These are phyloP conservation scores for Oryzias melastigma DNA, from an alignment of 2,113 vertebrate genomes.

Conservation along the genomic window DNA sequence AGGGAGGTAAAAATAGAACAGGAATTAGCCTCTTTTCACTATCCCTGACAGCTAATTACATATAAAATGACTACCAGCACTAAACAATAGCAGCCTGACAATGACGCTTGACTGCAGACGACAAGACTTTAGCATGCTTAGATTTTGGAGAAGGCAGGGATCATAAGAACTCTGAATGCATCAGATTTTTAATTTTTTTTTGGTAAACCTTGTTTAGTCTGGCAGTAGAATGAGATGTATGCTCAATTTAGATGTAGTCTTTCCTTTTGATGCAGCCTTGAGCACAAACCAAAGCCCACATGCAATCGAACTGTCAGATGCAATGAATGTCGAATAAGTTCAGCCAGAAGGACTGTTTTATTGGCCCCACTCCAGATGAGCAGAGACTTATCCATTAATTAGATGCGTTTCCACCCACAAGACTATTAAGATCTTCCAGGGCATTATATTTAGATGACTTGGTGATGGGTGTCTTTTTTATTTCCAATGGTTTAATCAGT, in stretches of 20 bases:
- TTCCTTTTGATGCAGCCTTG: constrained; percentile 42
- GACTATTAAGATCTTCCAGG: constrained; percentile 24
- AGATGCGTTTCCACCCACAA: constrained; percentile 37
- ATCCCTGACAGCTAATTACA: constrained; percentile 74
- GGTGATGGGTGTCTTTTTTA: constrained; percentile 37
- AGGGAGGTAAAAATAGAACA: constrained; percentile 56
- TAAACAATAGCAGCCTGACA: constrained; percentile 65
- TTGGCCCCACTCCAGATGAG: constrained; percentile 41
- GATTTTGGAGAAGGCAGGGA: constrained; percentile 26
- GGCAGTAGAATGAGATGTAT: constrained; percentile 19
- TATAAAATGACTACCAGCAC: constrained; percentile 61
- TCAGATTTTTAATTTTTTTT: constrained; percentile 26
- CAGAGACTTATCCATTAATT: constrained; percentile 51
- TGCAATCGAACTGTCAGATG: constrained; percentile 35
- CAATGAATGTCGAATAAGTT: constrained; percentile 45
- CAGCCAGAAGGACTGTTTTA: constrained; percentile 21
- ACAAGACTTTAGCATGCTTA: constrained; percentile 33
- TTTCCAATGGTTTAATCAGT: constrained; percentile 46
- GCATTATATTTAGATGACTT: constrained; percentile 25
- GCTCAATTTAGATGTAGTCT: constrained; percentile 35
- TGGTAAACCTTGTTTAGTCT: constrained; percentile 35
- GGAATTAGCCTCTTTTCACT: constrained; percentile 66
- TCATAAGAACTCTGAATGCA: constrained; percentile 13
- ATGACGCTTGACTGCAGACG: constrained; percentile 46
- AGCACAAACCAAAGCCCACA: constrained; percentile 32